Evolutionary conservation across 2,888 invertebrate species (phyloP).

Genomic region (Pyrochroa serraticornis): DNA sequence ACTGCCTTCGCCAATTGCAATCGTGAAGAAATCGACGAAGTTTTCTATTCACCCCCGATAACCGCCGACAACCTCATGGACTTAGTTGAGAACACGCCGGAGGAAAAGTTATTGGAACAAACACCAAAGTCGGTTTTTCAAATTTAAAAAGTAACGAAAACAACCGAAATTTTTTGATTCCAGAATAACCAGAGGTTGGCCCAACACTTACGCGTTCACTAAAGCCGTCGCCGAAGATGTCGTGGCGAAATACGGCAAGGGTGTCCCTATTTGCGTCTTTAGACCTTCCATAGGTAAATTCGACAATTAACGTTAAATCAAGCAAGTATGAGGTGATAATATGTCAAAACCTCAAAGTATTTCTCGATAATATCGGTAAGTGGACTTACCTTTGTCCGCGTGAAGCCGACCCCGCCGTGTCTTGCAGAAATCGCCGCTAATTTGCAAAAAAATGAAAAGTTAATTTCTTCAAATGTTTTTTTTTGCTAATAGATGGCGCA

Average conservation of each 20-base stretch:
- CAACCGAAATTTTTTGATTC: constrained; percentile 38
- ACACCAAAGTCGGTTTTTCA: constrained; percentile 45
- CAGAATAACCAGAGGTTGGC: constrained; percentile 62
- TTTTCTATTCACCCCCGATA: constrained; percentile 60
- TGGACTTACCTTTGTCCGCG: too few species aligned
- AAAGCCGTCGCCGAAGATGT: constrained; percentile 73
- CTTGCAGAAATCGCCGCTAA: too few species aligned
- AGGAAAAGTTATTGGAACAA: constrained; percentile 50
- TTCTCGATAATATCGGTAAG: too few species aligned
- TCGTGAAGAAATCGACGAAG: constrained; percentile 42
- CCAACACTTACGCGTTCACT: constrained; percentile 76
- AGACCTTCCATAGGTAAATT: constrained; percentile 66
- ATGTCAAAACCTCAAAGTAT: too few species aligned
- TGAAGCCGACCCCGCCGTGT: too few species aligned
- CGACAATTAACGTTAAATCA: too few species aligned
- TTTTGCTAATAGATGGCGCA: too few species aligned
- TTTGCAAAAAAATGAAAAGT: too few species aligned
- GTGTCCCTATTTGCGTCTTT: constrained; percentile 68
- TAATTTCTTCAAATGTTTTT: too few species aligned
- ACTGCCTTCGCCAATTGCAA: constrained; percentile 45
- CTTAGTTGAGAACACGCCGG: constrained; percentile 46
- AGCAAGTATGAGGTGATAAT: too few species aligned
- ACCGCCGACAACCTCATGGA: constrained; percentile 56
- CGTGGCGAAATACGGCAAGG: constrained; percentile 60
- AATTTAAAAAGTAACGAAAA: not conserved